Evolutionary conservation across 2,888 invertebrate genomes (phyloP), one percentile per base, ranked within the genome.

Genomic region (Lomographa bimaculata): DNA sequence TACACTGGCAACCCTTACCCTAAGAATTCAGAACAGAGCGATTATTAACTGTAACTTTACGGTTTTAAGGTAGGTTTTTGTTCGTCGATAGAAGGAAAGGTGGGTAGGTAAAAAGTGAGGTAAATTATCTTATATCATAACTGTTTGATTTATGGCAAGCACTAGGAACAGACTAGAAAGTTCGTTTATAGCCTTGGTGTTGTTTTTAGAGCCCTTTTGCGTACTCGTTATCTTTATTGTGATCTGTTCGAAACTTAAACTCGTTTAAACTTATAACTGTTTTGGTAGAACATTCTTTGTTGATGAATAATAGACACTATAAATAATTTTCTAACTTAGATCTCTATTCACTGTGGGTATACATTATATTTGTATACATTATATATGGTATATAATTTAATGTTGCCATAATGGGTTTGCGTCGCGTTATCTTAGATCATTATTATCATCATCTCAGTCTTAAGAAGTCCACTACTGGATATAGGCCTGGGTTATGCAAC

Each of bases 101-200:
- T 35, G 26, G 38, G 39, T 46, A 28, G 49, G 46, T 41, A 45
- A 46, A 46, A 49, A 54, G 44, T 47, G 29, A 38, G 38, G 37
- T 45, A 45, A 51, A 47, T 51, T 44, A 43, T 54, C 42, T 49
- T 39, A 24, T 49, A 34, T 39, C 42, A 49, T 46, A 51, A 45
- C 38, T 29, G 26, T 23, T 21, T 46, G 49, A 54, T 54, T 51
- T 51, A 54, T 43, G 39, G 6, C 25, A 30, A 17, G 33, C 19
- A 28, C 42, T 43, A 43, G 34, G 39, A 45, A 43, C 40, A 33
- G 43, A 37, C 34, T 44, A 45, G 52, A 30, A 32, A 37, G 37
- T 52, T 47, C 44, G 37, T 44, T 33, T 45, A 44, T 30, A 19
- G 42, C 19, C 18, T 12, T 16, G 17, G 18, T 30, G 34, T 10